Conservation (phyloP, 2,888 invertebrate genomes). For the Sycophila texana region DNA sequence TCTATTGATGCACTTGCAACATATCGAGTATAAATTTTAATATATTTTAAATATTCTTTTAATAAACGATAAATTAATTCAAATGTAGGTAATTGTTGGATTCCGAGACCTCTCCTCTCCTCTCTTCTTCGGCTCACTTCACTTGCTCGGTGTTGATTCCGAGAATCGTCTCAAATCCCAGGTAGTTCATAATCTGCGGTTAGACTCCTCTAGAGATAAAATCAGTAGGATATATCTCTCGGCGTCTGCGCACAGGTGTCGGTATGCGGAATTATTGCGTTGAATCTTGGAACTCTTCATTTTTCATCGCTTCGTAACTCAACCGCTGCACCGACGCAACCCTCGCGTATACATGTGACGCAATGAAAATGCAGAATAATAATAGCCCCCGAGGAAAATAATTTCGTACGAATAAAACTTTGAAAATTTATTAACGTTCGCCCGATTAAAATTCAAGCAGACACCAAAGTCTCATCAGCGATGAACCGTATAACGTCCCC, state of each 20-base stretch:
- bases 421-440: no score
- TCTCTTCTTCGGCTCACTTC: slow-evolving; percentile 6
- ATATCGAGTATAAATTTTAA: background rate
- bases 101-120: slow-evolving; percentile 1
- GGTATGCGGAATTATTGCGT: slow-evolving; percentile 71
- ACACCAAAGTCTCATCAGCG: background rate
- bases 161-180: slow-evolving; percentile 72
- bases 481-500: background rate
- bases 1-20: no score
- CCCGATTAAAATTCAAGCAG: slow-evolving; percentile 30
- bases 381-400: background rate
- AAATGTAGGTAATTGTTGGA: slow-evolving; percentile 17
- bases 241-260: slow-evolving; percentile 65
- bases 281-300: slow-evolving; percentile 64
- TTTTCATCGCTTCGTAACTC: slow-evolving; percentile 58
- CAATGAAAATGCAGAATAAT: background rate
- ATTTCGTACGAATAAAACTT: no score
- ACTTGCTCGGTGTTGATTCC: slow-evolving; percentile 62
- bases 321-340: background rate
- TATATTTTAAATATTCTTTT: no score
- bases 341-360: background rate
- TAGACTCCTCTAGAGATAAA: slow-evolving; percentile 66
- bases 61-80: slow-evolving; percentile 33
- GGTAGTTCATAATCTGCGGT: slow-evolving; percentile 71
- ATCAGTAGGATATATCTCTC: slow-evolving; percentile 65